Conservation (phyloP, 2,113 vertebrate genomes). For the Oncorhynchus nerka region DNA sequence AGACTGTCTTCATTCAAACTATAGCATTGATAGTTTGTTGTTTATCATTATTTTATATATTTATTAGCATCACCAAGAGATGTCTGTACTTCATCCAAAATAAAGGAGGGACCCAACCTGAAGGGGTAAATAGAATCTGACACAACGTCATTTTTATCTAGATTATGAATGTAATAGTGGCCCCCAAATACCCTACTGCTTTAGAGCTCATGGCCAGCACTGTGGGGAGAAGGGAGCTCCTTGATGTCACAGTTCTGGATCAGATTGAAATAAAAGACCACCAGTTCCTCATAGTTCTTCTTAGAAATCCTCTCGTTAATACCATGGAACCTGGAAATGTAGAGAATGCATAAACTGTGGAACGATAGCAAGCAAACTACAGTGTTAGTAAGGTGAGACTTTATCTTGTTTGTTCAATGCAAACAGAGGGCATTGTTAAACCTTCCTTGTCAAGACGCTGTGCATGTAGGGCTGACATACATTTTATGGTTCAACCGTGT, state of each 20-base stretch:
- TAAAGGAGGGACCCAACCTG: too few relatives aligned
- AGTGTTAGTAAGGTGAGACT: too few relatives aligned
- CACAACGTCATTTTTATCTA: slow-evolving; percentile 58
- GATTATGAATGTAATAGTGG: not conserved
- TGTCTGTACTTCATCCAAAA: too few relatives aligned
- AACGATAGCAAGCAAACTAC: not conserved
- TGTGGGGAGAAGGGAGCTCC: slow-evolving; percentile 68
- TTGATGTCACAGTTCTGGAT: slow-evolving; percentile 86
- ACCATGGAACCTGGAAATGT: slow-evolving; percentile 82
- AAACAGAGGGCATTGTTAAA: not conserved
- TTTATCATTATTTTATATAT: too few relatives aligned
- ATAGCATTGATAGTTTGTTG: too few relatives aligned
- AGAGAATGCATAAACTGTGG: not conserved
- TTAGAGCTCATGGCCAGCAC: slow-evolving; percentile 80
- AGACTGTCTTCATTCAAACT: too few relatives aligned
- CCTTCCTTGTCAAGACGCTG: not conserved
- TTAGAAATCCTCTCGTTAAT: slow-evolving; percentile 90
- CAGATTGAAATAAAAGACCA: slow-evolving; percentile 84
- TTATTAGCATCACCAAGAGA: slow-evolving; percentile 57
- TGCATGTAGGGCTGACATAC: not conserved
- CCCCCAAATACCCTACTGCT: not conserved
- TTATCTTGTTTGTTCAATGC: too few relatives aligned
- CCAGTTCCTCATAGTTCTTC: slow-evolving; percentile 79
- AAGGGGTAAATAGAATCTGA: slow-evolving; percentile 79
- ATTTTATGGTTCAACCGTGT: slow-evolving; percentile 3